These are phyloP conservation scores for Argopecten irradians DNA, from an alignment of 1,140 invertebrate species.

Conservation along the genomic window DNA sequence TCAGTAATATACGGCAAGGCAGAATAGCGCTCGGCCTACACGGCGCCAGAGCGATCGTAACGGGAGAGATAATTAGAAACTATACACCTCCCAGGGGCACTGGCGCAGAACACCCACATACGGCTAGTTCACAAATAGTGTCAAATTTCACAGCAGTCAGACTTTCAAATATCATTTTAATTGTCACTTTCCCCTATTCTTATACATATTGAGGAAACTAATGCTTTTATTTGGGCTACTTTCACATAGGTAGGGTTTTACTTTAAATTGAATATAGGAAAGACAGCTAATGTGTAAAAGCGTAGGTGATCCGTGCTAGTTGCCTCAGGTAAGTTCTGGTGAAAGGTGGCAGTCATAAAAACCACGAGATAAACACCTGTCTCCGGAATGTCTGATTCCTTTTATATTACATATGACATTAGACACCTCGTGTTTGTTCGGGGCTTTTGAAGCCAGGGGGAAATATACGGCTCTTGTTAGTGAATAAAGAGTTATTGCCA, in stretches of 20 bases:
- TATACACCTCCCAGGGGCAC: slow-evolving; percentile 43
- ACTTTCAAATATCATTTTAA: slow-evolving; percentile 35
- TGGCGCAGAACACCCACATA: slow-evolving; percentile 51
- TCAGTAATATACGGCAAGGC: slow-evolving; percentile 43
- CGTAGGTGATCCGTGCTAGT: slow-evolving; percentile 14
- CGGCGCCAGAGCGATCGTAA: slow-evolving; percentile 52
- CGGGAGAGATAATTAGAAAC: slow-evolving; percentile 54
- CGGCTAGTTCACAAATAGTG: slow-evolving; percentile 38
- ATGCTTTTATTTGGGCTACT: background rate
- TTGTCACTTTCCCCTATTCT: slow-evolving; percentile 49
- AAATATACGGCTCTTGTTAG: slow-evolving; percentile 16
- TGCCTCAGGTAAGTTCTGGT: slow-evolving; percentile 5
- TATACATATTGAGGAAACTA: background rate
- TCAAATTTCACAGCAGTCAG: slow-evolving; percentile 43
- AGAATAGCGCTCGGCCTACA: slow-evolving; percentile 41
- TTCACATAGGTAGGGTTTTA: slow-evolving; percentile 7
- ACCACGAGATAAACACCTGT: slow-evolving; percentile 55
- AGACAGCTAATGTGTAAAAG: background rate
- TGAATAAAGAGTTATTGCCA: slow-evolving; percentile 8
- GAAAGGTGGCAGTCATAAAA: slow-evolving; percentile 12
- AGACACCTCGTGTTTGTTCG: slow-evolving; percentile 20
- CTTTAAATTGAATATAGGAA: slow-evolving; percentile 9
- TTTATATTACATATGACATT: slow-evolving; percentile 33
- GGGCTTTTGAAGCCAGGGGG: slow-evolving; percentile 12
- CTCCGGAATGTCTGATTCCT: slow-evolving; percentile 53